Conservation (phyloP, 2,113 vertebrate species). For the Corydoras maculifer region DNA sequence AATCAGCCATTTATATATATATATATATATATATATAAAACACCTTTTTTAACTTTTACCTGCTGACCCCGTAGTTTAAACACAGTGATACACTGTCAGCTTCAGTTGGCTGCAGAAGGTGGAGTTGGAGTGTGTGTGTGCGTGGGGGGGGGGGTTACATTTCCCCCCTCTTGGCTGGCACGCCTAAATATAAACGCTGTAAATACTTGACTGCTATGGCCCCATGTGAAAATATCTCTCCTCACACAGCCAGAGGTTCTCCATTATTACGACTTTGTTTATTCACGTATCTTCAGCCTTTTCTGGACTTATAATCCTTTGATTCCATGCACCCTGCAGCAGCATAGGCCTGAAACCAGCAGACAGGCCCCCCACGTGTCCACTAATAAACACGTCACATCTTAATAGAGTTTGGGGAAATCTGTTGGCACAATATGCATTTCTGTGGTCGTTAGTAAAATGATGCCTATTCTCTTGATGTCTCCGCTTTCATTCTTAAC, state of each 20-base stretch:
- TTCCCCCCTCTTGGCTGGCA: slow-evolving; percentile 23
- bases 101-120: slow-evolving; percentile 5
- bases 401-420: no score
- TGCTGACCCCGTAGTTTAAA: slow-evolving; percentile 25
- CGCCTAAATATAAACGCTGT: slow-evolving; percentile 47
- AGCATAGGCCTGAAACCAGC: slow-evolving; percentile 12
- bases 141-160: neutral
- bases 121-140: no score
- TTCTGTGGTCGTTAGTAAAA: no score
- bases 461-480: no score
- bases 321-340: slow-evolving; percentile 14
- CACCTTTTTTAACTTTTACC: slow-evolving; percentile 26
- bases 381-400: slow-evolving; percentile 38
- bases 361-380: slow-evolving; percentile 7
- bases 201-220: slow-evolving; percentile 32
- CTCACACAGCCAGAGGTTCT: neutral
- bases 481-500: no score
- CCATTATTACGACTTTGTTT: neutral
- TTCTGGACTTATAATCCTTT: slow-evolving; percentile 22
- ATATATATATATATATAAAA: slow-evolving; percentile 19
- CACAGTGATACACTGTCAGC: slow-evolving; percentile 36
- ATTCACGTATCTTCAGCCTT: no score
- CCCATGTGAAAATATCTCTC: slow-evolving; percentile 18
- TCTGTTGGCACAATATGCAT: no score
- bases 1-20: neutral